Conservation (phyloP, 2,797 vertebrate species). For the Ceyx erithaca region DNA sequence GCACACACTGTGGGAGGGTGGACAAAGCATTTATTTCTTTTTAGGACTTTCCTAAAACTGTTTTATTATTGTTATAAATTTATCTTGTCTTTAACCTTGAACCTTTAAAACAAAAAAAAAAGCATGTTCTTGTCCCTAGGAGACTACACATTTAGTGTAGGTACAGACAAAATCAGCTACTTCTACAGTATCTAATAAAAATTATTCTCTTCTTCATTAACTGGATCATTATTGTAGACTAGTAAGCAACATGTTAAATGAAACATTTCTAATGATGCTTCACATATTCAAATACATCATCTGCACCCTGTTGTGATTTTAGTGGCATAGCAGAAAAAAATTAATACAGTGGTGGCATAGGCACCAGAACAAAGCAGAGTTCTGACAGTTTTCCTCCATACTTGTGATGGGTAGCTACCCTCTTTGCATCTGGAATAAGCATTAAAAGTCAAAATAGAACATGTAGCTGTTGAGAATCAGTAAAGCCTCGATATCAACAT, state of each 20-base stretch:
- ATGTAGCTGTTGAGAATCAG: neutral
- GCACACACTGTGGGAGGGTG: neutral
- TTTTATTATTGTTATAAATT: neutral
- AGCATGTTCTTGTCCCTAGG: neutral
- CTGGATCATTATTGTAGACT: neutral
- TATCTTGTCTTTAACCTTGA: neutral
- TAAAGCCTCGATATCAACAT: neutral
- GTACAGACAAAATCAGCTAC: neutral
- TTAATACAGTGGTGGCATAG: neutral
- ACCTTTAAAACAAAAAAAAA: neutral
- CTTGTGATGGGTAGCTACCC: neutral
- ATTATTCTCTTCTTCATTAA: neutral
- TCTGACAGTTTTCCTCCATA: neutral
- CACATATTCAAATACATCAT: neutral
- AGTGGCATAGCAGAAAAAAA: neutral
- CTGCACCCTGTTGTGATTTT: neutral
- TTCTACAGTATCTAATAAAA: neutral
- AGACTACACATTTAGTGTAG: neutral
- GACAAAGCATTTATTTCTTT: neutral
- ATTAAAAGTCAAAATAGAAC: neutral
- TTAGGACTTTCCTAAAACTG: neutral
- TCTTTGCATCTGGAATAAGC: neutral
- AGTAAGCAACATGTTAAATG: neutral
- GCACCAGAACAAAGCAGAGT: neutral
- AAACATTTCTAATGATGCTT: neutral